These are phyloP conservation scores for Aproaerema taeniolella DNA, from an alignment of 2,888 invertebrate genomes.

Conservation along the genomic window DNA sequence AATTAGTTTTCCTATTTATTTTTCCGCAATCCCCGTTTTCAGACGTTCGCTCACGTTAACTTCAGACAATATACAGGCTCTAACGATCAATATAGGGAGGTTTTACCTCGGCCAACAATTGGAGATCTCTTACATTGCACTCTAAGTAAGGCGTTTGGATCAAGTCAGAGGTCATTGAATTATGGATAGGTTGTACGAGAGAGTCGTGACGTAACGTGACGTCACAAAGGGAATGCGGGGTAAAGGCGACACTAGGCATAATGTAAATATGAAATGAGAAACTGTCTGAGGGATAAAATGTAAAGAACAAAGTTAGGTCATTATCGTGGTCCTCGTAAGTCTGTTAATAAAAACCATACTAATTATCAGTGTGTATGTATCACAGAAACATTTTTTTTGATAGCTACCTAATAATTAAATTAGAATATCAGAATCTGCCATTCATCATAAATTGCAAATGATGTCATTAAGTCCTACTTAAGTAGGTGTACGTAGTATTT, in stretches of 20 bases:
- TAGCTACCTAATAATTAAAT: too few species aligned
- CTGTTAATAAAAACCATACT: too few species aligned
- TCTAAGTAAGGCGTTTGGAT: not conserved
- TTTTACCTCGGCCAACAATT: not conserved
- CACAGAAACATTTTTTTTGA: too few species aligned
- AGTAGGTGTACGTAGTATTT: too few species aligned
- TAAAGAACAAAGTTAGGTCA: too few species aligned
- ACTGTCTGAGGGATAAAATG: not conserved
- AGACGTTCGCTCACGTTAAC: slow-evolving; percentile 2
- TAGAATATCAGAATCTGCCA: too few species aligned
- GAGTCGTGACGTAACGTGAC: slow-evolving; percentile 13
- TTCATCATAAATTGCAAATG: too few species aligned
- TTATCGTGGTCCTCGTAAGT: too few species aligned
- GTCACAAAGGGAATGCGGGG: slow-evolving; percentile 6
- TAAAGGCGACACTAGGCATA: slow-evolving; percentile 8
- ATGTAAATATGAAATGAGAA: not conserved
- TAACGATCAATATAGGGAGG: slow-evolving; percentile 14
- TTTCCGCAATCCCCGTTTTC: slow-evolving; percentile 2
- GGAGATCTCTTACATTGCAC: slow-evolving; percentile 7
- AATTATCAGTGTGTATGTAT: too few species aligned
- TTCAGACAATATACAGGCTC: slow-evolving; percentile 6
- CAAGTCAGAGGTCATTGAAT: slow-evolving; percentile 6
- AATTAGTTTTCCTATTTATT: not conserved
- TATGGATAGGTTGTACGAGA: slow-evolving; percentile 3
- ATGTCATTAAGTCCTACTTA: too few species aligned